Conservation (phyloP, 2,797 vertebrate species). For the Pelochelys cantorii region DNA sequence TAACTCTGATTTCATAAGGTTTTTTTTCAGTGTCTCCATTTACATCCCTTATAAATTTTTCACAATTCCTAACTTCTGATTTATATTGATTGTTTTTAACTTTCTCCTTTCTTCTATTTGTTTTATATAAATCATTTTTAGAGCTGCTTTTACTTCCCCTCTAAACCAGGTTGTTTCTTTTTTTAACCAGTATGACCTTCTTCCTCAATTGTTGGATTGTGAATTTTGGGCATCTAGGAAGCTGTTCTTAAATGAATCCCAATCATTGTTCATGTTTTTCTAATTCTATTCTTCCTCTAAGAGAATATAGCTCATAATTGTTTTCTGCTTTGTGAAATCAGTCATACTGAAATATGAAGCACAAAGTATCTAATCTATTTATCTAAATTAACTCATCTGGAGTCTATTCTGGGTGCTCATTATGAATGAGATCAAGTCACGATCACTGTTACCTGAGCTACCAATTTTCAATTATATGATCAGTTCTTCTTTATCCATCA, state of each 20-base stretch:
- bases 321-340: not conserved
- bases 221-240: not conserved
- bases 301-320: not conserved
- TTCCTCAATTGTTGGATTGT: not conserved
- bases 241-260: not conserved
- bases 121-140: not conserved
- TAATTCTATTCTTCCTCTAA: not conserved
- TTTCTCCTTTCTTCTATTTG: not conserved
- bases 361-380: not conserved
- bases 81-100: not conserved
- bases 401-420: not conserved
- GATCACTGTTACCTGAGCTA: not conserved
- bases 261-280: not conserved
- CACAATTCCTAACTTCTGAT: not conserved
- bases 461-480: not conserved
- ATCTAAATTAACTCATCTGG: not conserved
- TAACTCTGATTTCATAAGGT: not conserved
- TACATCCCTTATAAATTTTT: not conserved
- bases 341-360: not conserved
- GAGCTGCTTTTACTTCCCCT: not conserved
- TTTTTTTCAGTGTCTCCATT: not conserved
- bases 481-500: not conserved
- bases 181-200: not conserved
- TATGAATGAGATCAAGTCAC: not conserved
- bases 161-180: not conserved